Evolutionary conservation across 2,888 invertebrate species (phyloP).

Genomic region (Chymomyza amoena): DNA sequence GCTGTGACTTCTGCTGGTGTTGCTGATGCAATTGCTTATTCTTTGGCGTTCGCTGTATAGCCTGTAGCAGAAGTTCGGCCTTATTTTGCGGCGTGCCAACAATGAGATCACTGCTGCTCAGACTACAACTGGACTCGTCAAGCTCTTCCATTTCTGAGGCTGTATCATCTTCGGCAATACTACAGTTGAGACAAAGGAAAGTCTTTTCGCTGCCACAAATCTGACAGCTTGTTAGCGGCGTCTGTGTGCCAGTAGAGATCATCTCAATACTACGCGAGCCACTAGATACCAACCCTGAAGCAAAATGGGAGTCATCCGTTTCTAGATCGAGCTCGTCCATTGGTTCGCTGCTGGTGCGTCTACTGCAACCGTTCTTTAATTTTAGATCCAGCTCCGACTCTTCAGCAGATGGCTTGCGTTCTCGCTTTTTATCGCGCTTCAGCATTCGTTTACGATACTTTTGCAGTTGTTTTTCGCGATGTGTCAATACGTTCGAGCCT

Average conservation of each 20-base stretch:
- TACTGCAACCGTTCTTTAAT: slow-evolving; percentile 24
- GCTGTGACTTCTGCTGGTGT: slow-evolving; percentile 27
- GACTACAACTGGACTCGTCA: slow-evolving; percentile 54
- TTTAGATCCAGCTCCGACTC: slow-evolving; percentile 9
- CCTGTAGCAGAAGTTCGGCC: slow-evolving; percentile 81
- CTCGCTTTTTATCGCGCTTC: slow-evolving; percentile 77
- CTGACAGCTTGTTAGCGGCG: slow-evolving; percentile 68
- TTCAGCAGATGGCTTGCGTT: slow-evolving; percentile 49
- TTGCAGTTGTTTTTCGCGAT: slow-evolving; percentile 77
- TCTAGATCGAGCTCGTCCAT: slow-evolving; percentile 71
- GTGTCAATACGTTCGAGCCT: slow-evolving; percentile 55
- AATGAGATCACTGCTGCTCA: slow-evolving; percentile 69
- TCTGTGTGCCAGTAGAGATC: slow-evolving; percentile 79
- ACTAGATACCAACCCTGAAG: slow-evolving; percentile 17
- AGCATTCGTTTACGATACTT: slow-evolving; percentile 79
- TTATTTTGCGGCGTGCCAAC: slow-evolving; percentile 78
- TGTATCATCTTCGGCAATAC: slow-evolving; percentile 20
- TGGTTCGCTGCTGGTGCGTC: slow-evolving; percentile 41
- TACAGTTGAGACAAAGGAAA: slow-evolving; percentile 76
- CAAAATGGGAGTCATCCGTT: slow-evolving; percentile 10
- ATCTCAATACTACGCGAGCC: slow-evolving; percentile 66
- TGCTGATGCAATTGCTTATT: slow-evolving; percentile 71
- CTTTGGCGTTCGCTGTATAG: slow-evolving; percentile 80
- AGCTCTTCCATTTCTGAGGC: slow-evolving; percentile 61
- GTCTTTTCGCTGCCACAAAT: slow-evolving; percentile 78